Evolutionary conservation across 2,113 vertebrate genomes (phyloP).

Genomic region (Panthera leo): DNA sequence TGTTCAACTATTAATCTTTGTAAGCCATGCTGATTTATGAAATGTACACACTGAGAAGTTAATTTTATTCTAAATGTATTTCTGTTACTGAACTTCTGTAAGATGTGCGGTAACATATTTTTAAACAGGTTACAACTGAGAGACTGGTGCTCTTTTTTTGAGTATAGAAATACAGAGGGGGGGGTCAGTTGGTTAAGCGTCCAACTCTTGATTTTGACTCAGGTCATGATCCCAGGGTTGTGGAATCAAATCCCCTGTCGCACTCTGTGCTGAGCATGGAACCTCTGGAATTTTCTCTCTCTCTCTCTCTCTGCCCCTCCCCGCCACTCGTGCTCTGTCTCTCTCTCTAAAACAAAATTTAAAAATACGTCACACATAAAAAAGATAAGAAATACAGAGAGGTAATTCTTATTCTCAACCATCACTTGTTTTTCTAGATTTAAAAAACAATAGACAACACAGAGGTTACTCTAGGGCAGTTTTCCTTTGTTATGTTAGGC

Average conservation of each 20-base stretch:
- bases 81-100: background rate
- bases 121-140: background rate
- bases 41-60: conserved; percentile 13
- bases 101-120: background rate
- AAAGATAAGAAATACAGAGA: background rate
- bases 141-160: background rate
- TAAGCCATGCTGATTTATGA: background rate
- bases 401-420: background rate
- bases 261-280: too few species aligned
- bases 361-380: too few species aligned
- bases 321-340: too few species aligned
- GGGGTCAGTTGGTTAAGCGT: too few species aligned
- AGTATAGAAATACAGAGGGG: background rate
- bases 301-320: too few species aligned
- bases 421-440: background rate
- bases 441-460: conserved; percentile 1
- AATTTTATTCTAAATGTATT: conserved; percentile 25
- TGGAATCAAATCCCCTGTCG: too few species aligned
- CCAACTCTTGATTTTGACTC: too few species aligned
- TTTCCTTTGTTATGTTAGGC: background rate
- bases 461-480: background rate
- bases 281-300: too few species aligned
- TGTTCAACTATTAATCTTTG: conserved; percentile 53
- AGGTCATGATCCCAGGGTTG: too few species aligned
- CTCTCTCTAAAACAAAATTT: too few species aligned